Evolutionary conservation across 2,888 invertebrate genomes (phyloP).

Genomic region (Dromius quadrimaculatus): DNA sequence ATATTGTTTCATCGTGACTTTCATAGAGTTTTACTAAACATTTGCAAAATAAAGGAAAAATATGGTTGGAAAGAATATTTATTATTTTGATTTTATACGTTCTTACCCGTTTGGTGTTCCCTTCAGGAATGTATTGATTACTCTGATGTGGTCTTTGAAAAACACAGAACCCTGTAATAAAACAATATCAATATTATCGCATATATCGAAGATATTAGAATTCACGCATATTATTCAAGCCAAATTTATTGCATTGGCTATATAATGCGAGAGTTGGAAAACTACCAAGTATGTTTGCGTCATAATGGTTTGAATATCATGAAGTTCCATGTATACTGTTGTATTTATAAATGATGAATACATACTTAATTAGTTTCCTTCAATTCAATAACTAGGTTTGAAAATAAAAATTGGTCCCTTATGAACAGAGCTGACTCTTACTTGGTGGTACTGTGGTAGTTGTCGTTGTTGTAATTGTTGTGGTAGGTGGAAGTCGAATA

Average conservation of each 20-base stretch:
- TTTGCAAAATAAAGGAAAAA: too few species aligned
- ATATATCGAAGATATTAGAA: background rate
- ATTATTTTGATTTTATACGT: too few species aligned
- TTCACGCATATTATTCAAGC: too few species aligned
- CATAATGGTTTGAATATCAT: too few species aligned
- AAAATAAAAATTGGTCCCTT: too few species aligned
- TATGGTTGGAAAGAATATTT: too few species aligned
- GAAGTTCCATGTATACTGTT: background rate
- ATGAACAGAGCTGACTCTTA: too few species aligned
- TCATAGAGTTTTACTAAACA: too few species aligned
- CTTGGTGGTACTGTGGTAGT: slow-evolving; percentile 59
- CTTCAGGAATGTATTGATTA: slow-evolving; percentile 87
- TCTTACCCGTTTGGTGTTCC: slow-evolving; percentile 86
- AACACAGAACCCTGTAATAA: slow-evolving; percentile 82
- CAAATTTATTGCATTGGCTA: background rate
- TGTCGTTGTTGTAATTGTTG: slow-evolving; percentile 63
- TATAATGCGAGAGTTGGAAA: too few species aligned
- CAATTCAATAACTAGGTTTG: background rate
- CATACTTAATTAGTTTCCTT: background rate
- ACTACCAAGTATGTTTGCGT: too few species aligned
- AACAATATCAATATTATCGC: slow-evolving; percentile 1
- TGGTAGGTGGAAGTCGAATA: slow-evolving; percentile 66
- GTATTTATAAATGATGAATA: background rate
- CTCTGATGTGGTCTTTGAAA: slow-evolving; percentile 86
- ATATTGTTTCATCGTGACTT: too few species aligned